Evolutionary conservation across 1,140 invertebrate genomes (phyloP).

Genomic region (Eumaeus atala): DNA sequence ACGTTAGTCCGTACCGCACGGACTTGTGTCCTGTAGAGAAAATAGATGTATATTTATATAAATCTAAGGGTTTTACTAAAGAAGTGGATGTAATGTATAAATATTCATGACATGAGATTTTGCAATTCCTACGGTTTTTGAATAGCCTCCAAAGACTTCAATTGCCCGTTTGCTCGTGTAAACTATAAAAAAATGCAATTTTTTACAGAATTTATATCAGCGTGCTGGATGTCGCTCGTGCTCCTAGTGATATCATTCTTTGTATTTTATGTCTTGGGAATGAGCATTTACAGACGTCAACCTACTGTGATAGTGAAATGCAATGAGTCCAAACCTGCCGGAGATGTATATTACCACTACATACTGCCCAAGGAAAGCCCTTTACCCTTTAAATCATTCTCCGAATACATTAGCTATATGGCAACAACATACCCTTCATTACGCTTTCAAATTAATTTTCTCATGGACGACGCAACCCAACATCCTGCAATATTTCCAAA

Average conservation of each 20-base stretch:
- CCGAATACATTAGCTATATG: conserved; percentile 45
- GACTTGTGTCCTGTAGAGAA: background rate
- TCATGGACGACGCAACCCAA: conserved; percentile 45
- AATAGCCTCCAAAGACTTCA: no score
- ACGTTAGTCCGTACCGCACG: no score
- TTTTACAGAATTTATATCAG: conserved; percentile 53
- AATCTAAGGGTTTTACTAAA: background rate
- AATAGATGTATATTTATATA: background rate
- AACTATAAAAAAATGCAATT: conserved; percentile 12
- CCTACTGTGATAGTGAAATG: conserved; percentile 40
- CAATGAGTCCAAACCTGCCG: conserved; percentile 40
- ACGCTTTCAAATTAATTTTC: conserved; percentile 43
- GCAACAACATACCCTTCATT: conserved; percentile 42
- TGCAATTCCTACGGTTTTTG: no score
- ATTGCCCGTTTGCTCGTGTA: no score
- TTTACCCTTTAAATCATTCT: conserved; percentile 36
- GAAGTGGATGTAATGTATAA: no score
- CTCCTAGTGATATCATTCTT: conserved; percentile 50
- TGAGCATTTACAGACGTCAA: conserved; percentile 40
- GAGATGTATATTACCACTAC: conserved; percentile 47
- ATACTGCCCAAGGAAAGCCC: conserved; percentile 34
- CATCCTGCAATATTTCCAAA: conserved; percentile 20
- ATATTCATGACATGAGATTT: no score
- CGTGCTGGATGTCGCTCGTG: conserved; percentile 56
- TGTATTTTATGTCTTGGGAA: conserved; percentile 46